A percentile compares a stretch with the other conserved stretches of the same genome.
Conservation (phyloP, 2,113 vertebrate genomes). For the Gallinago jamesoni region DNA sequence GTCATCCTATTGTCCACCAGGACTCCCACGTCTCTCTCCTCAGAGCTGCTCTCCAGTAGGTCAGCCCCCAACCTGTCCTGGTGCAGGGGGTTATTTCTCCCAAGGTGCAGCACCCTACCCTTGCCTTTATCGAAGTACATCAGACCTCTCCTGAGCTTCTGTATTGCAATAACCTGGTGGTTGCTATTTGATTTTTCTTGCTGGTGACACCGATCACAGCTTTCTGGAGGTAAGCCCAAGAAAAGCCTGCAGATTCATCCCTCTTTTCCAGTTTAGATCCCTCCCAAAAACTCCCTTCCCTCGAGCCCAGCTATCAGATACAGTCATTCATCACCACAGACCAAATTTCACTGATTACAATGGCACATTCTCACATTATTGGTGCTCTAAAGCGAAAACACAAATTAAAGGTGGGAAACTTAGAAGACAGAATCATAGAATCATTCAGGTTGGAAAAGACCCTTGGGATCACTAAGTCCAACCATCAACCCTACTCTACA, state of each 20-base stretch:
- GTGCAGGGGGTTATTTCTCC: too few species aligned
- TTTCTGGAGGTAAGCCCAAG: background rate
- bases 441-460: too few species aligned
- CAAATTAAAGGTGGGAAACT: background rate
- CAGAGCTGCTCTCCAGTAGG: too few species aligned
- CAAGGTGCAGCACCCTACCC: too few species aligned
- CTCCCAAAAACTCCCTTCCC: background rate
- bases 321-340: background rate
- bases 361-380: background rate
- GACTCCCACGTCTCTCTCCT: too few species aligned
- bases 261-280: background rate
- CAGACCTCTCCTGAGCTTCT: background rate
- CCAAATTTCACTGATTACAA: background rate
- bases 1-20: too few species aligned
- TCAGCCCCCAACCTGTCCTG: too few species aligned
- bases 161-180: background rate
- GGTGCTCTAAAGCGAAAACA: background rate
- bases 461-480: too few species aligned
- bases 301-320: background rate
- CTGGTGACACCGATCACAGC: background rate
- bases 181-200: background rate
- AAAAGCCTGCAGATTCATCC: background rate
- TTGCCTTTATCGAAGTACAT: background rate
- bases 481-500: too few species aligned
- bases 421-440: background rate